Base-by-base conservation (phyloP, 2,888 invertebrate species). In the Sphaeridia pumilis region DNA sequence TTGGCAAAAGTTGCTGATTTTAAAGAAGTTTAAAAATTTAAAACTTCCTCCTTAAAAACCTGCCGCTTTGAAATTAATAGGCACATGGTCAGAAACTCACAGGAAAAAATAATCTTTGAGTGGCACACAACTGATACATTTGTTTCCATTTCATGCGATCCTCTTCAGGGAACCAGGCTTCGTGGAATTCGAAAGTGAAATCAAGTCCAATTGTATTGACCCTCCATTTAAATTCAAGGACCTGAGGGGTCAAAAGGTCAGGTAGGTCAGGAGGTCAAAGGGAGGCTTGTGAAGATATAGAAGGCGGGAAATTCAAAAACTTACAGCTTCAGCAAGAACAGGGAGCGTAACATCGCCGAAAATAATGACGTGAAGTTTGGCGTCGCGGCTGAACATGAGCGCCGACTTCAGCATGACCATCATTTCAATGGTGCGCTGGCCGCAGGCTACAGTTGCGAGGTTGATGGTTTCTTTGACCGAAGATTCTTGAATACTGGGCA, bases 111-210 rank as follows among this genome's bases (percentile, higher is more conserved):
- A 95, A 73, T 67, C 94, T 75, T 69, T 94, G 93, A 5, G 92
- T 84, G 49, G 94, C 92, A 75, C 95, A 95, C 4, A 87, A 88
- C 69, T 90, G 92, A 67, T 94, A 95, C 27, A 95, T 73, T 68
- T 80, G 83, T 67, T 80, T 79, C 94, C 94, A 95, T 41, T 46
- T 34, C 20, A 26, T 21, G 34, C 34, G 38, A 7, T 17, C n/a
- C 4, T 43, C 44, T 28, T 4, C 2, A 4, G 52, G 52, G 20
- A 52, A 52, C 46, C 46, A 46, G 2, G 41, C 41, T 17, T 26
- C 27, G 31, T 17, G 20, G 2, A 52, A 14, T 31, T 46, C 52
- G 28, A 31, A 52, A 5, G 52, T 46, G 21, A 52, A 52, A 44
- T 52, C 52, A 20, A 20, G 46, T 1, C 52, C 52, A 1, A 46